A percentile compares a stretch with the other conserved stretches of the same genome.
Evolutionary conservation across 1,140 invertebrate genomes (phyloP).

Genomic region (Acyrthosiphon pisum): DNA sequence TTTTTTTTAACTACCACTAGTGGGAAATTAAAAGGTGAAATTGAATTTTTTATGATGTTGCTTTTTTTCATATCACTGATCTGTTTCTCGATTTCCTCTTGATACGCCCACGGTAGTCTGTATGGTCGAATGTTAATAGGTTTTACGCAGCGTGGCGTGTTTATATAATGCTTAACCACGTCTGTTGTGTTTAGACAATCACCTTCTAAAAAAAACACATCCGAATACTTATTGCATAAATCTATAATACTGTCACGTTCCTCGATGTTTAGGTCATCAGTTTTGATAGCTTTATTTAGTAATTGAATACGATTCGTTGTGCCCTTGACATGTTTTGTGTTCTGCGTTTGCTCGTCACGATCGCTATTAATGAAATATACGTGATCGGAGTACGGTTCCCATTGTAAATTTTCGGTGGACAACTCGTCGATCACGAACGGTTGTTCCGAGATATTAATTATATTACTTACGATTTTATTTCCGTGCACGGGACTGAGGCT

Average conservation of each 20-base stretch:
- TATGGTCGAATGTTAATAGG: conserved; percentile 5
- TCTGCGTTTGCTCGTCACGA: no score
- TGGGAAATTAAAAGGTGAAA: neutral
- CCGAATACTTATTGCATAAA: no score
- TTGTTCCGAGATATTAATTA: neutral
- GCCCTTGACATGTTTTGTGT: no score
- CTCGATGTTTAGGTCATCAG: no score
- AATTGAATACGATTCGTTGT: no score
- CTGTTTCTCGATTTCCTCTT: conserved; percentile 14
- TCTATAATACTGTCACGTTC: no score
- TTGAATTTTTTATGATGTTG: no score
- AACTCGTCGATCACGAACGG: neutral
- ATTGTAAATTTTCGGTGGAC: neutral
- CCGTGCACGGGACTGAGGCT: neutral
- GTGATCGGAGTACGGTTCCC: neutral
- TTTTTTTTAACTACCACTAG: neutral
- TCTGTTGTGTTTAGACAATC: neutral
- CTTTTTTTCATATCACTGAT: neutral
- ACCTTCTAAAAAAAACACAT: neutral
- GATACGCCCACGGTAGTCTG: neutral
- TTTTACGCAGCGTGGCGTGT: neutral
- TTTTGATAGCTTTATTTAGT: no score
- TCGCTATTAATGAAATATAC: no score
- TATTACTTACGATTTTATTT: neutral
- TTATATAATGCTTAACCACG: neutral